phyloP scores from a whole-genome alignment of 2,888 invertebrate genomes.

The Perdita meconis region DNA sequence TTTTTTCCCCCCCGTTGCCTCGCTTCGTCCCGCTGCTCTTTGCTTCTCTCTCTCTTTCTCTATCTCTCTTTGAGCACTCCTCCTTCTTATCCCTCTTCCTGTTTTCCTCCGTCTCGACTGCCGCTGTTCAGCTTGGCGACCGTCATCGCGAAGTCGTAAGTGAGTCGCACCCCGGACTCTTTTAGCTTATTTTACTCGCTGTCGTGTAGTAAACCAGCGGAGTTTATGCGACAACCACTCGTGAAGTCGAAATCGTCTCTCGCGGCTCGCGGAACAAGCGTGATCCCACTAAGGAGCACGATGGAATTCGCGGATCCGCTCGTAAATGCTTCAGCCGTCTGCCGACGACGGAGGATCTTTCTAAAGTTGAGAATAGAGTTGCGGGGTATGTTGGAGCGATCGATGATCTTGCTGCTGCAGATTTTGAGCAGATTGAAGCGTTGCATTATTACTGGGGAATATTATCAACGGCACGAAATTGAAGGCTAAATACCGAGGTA shows the following conservation, averaged over 20 bases:
- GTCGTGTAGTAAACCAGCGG: conserved; percentile 71
- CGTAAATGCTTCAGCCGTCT: conserved; percentile 21
- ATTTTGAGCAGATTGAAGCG: too few relatives aligned
- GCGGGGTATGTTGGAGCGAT: background rate
- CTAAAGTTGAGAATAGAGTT: background rate
- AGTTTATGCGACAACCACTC: conserved; percentile 76
- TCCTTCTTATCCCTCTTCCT: conserved; percentile 28
- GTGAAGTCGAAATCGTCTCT: conserved; percentile 54
- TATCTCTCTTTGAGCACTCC: conserved; percentile 28
- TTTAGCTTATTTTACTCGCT: conserved; percentile 65
- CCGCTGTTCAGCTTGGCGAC: conserved; percentile 22
- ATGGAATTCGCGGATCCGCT: conserved; percentile 32
- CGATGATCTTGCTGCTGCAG: background rate
- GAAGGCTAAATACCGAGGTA: too few relatives aligned
- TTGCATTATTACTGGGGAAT: too few relatives aligned
- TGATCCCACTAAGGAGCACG: conserved; percentile 10
- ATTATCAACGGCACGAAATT: too few relatives aligned
- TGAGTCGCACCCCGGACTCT: conserved; percentile 53
- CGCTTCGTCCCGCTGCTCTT: conserved; percentile 36
- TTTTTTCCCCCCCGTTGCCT: conserved; percentile 42
- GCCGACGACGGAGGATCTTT: background rate
- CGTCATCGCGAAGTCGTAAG: conserved; percentile 55
- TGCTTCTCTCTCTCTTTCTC: conserved; percentile 33
- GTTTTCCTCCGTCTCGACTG: conserved; percentile 27
- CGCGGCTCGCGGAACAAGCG: conserved; percentile 26